Base-by-base conservation (phyloP, 2,888 invertebrate genomes). In the Trichogramma evanescens region DNA sequence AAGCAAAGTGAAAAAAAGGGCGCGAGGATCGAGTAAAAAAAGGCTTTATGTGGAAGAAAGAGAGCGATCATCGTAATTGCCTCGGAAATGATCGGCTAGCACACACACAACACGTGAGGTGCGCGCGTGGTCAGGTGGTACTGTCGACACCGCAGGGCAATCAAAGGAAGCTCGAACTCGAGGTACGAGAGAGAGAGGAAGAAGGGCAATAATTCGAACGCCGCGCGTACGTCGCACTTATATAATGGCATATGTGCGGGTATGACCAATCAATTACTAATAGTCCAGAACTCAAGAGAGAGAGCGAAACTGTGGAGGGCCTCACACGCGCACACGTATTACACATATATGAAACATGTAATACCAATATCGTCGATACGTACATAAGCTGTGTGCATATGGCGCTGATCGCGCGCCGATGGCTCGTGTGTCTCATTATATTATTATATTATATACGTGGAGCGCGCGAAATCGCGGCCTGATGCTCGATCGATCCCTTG, bases 211-310 rank as follows among this genome's bases (percentile, higher is more conserved):
- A 70, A 69, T 69, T 61, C 67, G 65, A 66, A 66, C 66, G 63
- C 58, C 51, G 61, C 65, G 65, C 65, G 66, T 71, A 72, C 72
- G 74, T 73, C 72, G 72, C 74, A 73, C 70, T 71, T 26, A 26
- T 72, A 71, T 75, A 75, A 76, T 74, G 71, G 72, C 69, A 71
- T 67, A 70, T 26, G 26, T 26, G 69, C 64, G 69, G 70, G 77
- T 77, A 77, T 77, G 77, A 77, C 77, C 76, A 77, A 77, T 77
- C 77, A 77, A 77, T 77, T 77, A 77, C 73, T 76, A 77, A 74
- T 77, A 77, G 75, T 77, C 75, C 73, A 76, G 72, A 72, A 26
- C 26, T 26, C 26, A 26, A 26, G 26, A 26, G 26, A 26, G 26
- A 26, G 26, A 26, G 26, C 26, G 26, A 26, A 26, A 26, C 50